Percentiles rank a stretch among this genome's conserved stretches.
Conservation (phyloP, 2,888 invertebrate species). For the Chouioia cunea region DNA sequence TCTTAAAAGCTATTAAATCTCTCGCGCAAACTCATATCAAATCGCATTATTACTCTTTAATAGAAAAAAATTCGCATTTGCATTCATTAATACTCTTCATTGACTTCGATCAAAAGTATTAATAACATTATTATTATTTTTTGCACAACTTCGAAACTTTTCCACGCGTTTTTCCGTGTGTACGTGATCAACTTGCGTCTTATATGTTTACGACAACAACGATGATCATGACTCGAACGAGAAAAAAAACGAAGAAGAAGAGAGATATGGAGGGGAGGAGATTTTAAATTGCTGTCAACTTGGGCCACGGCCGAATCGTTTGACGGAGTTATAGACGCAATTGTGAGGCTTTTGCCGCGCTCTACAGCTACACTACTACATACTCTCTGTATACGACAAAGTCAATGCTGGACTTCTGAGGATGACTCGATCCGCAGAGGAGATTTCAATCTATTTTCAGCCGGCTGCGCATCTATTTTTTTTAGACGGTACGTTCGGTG, state of each 20-base stretch:
- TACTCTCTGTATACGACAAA: constrained; percentile 13
- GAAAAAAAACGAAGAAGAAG: constrained; percentile 26
- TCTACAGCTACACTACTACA: not conserved
- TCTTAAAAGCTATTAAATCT: not conserved
- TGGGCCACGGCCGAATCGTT: constrained; percentile 67
- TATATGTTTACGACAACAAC: not conserved
- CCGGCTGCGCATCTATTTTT: too few relatives aligned
- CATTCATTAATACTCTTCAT: too few relatives aligned
- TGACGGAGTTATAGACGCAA: constrained; percentile 62
- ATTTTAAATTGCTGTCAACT: constrained; percentile 67
- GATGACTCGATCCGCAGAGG: constrained; percentile 8
- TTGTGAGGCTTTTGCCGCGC: constrained; percentile 41
- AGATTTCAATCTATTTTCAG: constrained; percentile 24
- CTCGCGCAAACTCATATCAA: too few relatives aligned
- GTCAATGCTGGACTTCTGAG: constrained; percentile 31
- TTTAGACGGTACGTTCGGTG: too few relatives aligned
- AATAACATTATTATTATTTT: too few relatives aligned
- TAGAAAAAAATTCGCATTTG: too few relatives aligned
- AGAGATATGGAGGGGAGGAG: not conserved
- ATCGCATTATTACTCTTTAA: too few relatives aligned
- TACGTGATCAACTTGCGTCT: constrained; percentile 28
- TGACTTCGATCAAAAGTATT: too few relatives aligned
- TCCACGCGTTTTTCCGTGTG: too few relatives aligned
- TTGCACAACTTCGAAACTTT: too few relatives aligned
- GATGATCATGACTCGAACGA: constrained; percentile 19